Base-by-base conservation (phyloP, 2,113 vertebrate genomes). In the Nestor notabilis region DNA sequence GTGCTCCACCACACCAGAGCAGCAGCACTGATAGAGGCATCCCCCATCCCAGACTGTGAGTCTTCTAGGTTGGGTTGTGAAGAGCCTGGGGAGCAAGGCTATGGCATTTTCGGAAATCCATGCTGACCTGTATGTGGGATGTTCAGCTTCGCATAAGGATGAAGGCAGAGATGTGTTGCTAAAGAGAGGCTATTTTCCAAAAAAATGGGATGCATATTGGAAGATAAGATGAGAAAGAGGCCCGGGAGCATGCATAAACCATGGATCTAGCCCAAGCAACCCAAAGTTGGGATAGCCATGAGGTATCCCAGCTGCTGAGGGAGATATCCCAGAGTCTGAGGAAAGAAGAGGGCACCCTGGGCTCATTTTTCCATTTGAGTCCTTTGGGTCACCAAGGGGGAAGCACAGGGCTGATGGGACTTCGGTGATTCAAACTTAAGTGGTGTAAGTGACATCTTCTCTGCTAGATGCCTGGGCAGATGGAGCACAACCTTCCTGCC, bases 241-340 rank as follows among this genome's bases (percentile, higher is more conserved):
- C 13, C 23, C 0, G 1, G 44, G 21, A 69, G 11, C 3, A 1
- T 43, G 78, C 55, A 85, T 35, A 82, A 83, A 53, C 13, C 25
- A 35, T 6, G 33, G 41, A 82, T 41, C 33, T 82, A 56, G 39
- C 41, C 29, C 5, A 5, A 39, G 29, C 24, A 74, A 55, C 41
- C 9, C 0, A 0, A 63, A 44, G 24, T 0, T 71, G 37, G 41
- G 41, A 58, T 44, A 79, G 20, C 47, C 17, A 7, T 27, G 39
- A 68, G 28, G 12, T 72, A 64, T 41, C 53, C 4, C 47, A 46
- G 31, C 10, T 87, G n/a, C 37, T 80, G 61, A 87, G n/a, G n/a
- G n/a, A n/a, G n/a, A n/a, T n/a, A n/a, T n/a, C 21, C 43, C 10
- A 43, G 53, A 24, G 47, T 50, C 49, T 0, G 1, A 55, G 46